Evolutionary conservation across 2,113 vertebrate genomes (phyloP).

Genomic region (Rostratula benghalensis): DNA sequence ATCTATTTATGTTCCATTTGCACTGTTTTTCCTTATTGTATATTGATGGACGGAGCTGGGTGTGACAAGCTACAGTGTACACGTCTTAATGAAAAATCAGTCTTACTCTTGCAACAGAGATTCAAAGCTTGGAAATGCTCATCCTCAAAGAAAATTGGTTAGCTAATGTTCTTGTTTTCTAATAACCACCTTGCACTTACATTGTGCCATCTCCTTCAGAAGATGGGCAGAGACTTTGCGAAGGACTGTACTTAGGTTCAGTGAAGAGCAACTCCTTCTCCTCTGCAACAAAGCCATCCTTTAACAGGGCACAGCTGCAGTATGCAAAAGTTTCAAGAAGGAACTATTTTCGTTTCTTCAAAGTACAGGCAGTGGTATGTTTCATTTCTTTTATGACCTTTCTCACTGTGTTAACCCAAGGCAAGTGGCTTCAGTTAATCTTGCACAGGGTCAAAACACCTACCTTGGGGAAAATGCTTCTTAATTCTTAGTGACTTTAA

Average conservation of each 20-base stretch:
- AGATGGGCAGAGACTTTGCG: neutral
- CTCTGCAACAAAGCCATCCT: fast-evolving
- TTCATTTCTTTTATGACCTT: neutral
- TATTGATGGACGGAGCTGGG: neutral
- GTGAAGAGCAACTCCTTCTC: neutral
- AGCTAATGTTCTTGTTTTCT: neutral
- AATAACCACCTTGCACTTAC: neutral
- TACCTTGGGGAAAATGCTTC: neutral
- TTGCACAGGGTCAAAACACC: neutral
- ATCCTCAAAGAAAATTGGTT: neutral
- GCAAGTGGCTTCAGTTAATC: neutral
- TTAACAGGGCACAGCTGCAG: neutral
- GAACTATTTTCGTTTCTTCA: neutral
- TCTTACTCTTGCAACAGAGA: neutral
- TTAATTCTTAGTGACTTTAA: neutral
- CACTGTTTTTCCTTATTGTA: neutral
- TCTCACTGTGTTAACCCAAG: neutral
- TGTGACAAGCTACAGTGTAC: neutral
- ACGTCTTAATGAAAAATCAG: neutral
- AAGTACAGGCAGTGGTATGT: neutral
- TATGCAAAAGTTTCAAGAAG: neutral
- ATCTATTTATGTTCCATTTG: neutral
- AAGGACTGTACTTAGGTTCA: neutral
- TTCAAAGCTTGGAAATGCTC: neutral
- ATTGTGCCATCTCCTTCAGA: neutral